Evolutionary conservation across 1,140 invertebrate genomes (phyloP), one percentile per base, ranked within the genome.

Genomic region (Zeugodacus cucurbitae): DNA sequence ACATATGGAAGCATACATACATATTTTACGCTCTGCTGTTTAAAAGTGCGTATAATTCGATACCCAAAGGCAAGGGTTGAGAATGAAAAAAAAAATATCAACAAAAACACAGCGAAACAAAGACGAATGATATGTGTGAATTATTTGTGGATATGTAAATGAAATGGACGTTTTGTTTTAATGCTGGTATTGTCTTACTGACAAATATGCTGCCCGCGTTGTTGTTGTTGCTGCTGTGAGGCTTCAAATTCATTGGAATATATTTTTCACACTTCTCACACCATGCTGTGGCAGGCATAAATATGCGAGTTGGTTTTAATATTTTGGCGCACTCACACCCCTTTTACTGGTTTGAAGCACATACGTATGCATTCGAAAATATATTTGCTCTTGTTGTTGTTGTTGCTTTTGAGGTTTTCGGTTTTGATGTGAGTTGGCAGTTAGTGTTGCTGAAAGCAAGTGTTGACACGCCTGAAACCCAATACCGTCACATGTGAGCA

Each of bases 231-330:
- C 48, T 20, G 48, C 26, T 3, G 67, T 37, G 67, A 41, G 67
- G 67, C 34, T 74, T 74, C 67, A 74, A 74, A 74, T 74, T 74
- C 67, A 74, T 41, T 74, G 67, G 67, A 41, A 74, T 74, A 74
- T 74, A 74, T 74, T 74, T 74, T 74, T 74, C 67, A 74, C 67
- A 74, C 67, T 37, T 74, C 67, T 74, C 67, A 74, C 67, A 74
- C 67, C 32, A 37, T 37, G 34, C 32, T 17, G 32, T 17, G 32
- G 20, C 34, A 62, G 10, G 26, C 58, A 62, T n/a, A n/a, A n/a
- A n/a, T n/a, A n/a, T n/a, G n/a, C n/a, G 58, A 26, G 58, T 62
- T 74, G 34, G 17, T 34, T 54, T 20, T 32, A 67, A 67, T 17
- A 32, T 67, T 74, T 74, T 74, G 67, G 67, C 67, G 67, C 67